Evolutionary conservation across 2,113 vertebrate species (phyloP).

Genomic region (Taxidea taxus): DNA sequence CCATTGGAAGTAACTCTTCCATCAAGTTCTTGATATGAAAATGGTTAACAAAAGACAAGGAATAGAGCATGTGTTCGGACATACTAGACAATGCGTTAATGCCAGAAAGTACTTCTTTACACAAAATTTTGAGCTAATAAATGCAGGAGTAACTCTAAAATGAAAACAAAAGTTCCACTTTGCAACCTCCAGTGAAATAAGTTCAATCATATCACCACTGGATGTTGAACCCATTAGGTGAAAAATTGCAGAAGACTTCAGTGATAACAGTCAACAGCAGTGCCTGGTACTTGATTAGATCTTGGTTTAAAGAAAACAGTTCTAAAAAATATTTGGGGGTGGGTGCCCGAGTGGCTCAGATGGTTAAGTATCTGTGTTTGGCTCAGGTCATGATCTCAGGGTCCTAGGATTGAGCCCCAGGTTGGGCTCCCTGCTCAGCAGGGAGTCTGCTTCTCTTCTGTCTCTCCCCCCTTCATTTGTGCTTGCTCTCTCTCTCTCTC

Average conservation of each 20-base stretch:
- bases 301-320: background rate
- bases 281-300: background rate
- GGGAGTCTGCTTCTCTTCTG: background rate
- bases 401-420: background rate
- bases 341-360: background rate
- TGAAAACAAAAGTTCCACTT: background rate
- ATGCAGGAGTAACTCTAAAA: background rate
- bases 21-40: background rate
- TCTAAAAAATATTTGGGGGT: background rate
- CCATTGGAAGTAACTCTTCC: background rate
- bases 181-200: background rate
- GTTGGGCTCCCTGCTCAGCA: background rate
- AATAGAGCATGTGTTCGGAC: background rate
- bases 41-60: background rate
- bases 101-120: background rate
- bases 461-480: background rate
- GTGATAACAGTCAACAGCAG: background rate
- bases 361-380: background rate
- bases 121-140: background rate
- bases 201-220: background rate
- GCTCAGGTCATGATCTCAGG: background rate
- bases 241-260: background rate
- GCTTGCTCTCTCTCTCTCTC: background rate
- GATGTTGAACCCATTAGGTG: background rate
- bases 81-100: background rate